phyloP scores from a whole-genome alignment of 2,797 vertebrate species.

The Borostomias antarcticus region DNA sequence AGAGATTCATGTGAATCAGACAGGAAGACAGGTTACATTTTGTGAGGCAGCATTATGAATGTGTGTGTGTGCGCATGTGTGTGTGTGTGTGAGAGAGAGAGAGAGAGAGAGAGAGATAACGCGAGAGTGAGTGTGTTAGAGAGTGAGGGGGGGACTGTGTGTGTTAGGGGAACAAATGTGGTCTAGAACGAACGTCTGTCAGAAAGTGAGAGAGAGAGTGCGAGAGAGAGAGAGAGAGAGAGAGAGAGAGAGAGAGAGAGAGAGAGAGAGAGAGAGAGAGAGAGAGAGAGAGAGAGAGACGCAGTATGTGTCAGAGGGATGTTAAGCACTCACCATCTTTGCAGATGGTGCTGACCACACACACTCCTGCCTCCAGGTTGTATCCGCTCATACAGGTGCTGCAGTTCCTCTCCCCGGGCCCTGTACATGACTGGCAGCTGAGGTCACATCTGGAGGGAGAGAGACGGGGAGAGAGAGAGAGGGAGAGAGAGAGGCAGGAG shows the following conservation, averaged over 20 bases:
- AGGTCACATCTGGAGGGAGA: conserved; percentile 84
- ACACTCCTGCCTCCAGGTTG: conserved; percentile 89
- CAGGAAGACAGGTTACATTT: too few relatives aligned
- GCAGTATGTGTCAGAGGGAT: conserved; percentile 36
- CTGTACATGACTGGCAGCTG: conserved; percentile 90
- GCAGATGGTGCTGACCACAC: conserved; percentile 93
- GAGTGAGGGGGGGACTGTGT: neutral
- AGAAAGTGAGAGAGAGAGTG: neutral
- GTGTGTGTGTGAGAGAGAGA: neutral
- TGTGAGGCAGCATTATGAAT: too few relatives aligned
- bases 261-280: neutral
- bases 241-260: neutral
- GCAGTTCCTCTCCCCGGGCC: conserved; percentile 94
- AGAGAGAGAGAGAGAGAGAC: neutral
- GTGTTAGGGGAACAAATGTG: too few relatives aligned
- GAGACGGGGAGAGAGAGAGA: conserved; percentile 5
- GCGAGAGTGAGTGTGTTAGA: neutral
- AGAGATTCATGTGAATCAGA: too few relatives aligned
- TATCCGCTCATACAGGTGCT: conserved; percentile 91
- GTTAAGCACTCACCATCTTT: conserved; percentile 93
- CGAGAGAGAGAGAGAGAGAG: neutral
- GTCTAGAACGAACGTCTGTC: neutral
- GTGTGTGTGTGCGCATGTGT: too few relatives aligned
- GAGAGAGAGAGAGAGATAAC: neutral
- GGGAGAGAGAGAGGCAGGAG: conserved; percentile 14